Evolutionary conservation across 2,113 vertebrate genomes (phyloP).

Genomic region (Atlantisia rogersi): DNA sequence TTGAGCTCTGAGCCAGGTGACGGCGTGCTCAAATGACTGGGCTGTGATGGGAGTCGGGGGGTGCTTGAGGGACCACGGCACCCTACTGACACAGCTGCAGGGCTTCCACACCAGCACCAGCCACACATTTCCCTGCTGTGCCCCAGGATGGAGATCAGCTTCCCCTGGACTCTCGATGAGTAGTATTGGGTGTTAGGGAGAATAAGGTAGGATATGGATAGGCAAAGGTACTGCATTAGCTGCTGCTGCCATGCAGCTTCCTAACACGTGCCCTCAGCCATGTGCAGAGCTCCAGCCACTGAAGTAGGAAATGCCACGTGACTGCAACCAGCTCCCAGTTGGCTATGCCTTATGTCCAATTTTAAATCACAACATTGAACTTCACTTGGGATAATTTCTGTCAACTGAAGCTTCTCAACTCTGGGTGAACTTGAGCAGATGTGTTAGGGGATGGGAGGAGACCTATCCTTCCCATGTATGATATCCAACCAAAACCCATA

Average conservation of each 20-base stretch:
- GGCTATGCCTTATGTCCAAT: rapidly evolving
- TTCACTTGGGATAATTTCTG: not conserved
- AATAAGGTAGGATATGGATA: not conserved
- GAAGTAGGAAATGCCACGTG: not conserved
- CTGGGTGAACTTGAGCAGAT: not conserved
- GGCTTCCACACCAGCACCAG: not conserved
- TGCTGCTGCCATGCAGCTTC: not conserved
- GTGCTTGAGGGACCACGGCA: rapidly evolving
- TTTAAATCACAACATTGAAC: not conserved
- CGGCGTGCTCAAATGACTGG: rapidly evolving
- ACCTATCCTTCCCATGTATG: not conserved
- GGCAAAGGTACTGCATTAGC: rapidly evolving
- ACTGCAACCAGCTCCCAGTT: rapidly evolving
- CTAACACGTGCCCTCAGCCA: not conserved
- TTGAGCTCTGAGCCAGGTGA: not conserved
- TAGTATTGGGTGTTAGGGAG: not conserved
- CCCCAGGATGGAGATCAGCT: not conserved
- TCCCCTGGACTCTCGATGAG: not conserved
- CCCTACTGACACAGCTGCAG: not conserved
- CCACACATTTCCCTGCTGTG: not conserved
- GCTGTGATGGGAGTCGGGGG: not conserved
- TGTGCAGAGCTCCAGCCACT: not conserved
- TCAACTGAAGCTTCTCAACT: not conserved
- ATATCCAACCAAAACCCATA: not conserved
- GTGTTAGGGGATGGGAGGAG: not conserved